A percentile compares a stretch with the other conserved stretches of the same genome.
Evolutionary conservation across 2,797 vertebrate species (phyloP).

Genomic region (Sternotherus odoratus): DNA sequence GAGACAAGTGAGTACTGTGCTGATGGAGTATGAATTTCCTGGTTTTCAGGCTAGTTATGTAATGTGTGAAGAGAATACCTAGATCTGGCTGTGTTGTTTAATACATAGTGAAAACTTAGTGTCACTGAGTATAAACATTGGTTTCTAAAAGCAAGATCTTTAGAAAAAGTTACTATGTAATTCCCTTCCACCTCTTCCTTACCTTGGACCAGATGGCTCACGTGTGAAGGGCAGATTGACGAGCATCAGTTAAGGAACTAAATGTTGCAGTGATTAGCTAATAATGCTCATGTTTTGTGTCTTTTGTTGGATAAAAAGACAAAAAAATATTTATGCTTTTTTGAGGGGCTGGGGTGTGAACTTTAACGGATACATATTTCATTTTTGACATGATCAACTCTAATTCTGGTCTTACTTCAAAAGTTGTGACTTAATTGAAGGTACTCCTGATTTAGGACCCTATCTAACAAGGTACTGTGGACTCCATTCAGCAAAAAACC

Average conservation of each 20-base stretch:
- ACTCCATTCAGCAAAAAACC: neutral
- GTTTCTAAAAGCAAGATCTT: neutral
- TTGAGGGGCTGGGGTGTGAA: rapidly evolving
- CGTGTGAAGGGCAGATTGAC: neutral
- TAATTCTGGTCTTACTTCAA: neutral
- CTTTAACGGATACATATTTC: neutral
- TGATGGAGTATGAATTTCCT: neutral
- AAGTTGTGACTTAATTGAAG: neutral
- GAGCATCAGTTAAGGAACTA: neutral
- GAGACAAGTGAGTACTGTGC: neutral
- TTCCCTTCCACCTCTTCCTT: neutral
- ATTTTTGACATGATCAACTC: neutral
- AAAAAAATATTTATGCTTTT: neutral
- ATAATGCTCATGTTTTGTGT: neutral
- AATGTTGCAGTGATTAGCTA: neutral
- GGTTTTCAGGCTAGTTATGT: neutral
- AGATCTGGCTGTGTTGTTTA: neutral
- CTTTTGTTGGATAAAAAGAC: neutral
- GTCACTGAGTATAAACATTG: neutral
- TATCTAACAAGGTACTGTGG: neutral
- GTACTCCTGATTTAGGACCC: neutral
- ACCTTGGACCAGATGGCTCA: neutral
- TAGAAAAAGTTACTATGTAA: rapidly evolving
- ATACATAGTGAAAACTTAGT: neutral
- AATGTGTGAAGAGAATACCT: neutral